phyloP scores from a whole-genome alignment of 2,888 invertebrate genomes.

The Platycnemis pennipes region DNA sequence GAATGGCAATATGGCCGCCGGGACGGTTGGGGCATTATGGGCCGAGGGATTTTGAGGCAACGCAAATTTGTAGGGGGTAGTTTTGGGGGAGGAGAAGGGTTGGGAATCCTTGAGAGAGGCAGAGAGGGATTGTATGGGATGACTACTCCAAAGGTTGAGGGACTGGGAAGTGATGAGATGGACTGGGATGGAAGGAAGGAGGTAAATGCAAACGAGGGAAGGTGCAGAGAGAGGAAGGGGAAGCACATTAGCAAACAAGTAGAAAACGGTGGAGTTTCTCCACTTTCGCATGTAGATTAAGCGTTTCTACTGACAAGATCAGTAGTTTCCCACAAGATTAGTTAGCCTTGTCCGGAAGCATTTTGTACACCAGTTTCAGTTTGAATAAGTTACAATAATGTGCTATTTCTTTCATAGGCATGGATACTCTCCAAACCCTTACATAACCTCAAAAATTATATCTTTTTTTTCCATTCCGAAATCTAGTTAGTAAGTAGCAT shows the following conservation, averaged over 20 bases:
- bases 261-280: not conserved
- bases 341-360: too few species aligned
- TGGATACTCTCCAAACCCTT: too few species aligned
- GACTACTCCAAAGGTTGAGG: not conserved
- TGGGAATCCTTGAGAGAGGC: not conserved
- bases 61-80: not conserved
- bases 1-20: slow-evolving; percentile 20
- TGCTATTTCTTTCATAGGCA: too few species aligned
- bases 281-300: too few species aligned
- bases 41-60: not conserved
- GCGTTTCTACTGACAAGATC: too few species aligned
- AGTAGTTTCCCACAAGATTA: too few species aligned
- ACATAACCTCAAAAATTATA: too few species aligned
- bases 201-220: not conserved
- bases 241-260: not conserved
- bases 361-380: too few species aligned
- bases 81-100: not conserved
- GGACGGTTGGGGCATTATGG: not conserved
- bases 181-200: not conserved
- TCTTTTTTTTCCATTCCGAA: too few species aligned
- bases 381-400: too few species aligned
- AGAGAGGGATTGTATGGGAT: not conserved
- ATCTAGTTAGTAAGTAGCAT: too few species aligned
- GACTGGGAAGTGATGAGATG: not conserved
- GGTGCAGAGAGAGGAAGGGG: not conserved